Evolutionary conservation across 2,888 invertebrate genomes (phyloP).

Genomic region (Acronicta psi): DNA sequence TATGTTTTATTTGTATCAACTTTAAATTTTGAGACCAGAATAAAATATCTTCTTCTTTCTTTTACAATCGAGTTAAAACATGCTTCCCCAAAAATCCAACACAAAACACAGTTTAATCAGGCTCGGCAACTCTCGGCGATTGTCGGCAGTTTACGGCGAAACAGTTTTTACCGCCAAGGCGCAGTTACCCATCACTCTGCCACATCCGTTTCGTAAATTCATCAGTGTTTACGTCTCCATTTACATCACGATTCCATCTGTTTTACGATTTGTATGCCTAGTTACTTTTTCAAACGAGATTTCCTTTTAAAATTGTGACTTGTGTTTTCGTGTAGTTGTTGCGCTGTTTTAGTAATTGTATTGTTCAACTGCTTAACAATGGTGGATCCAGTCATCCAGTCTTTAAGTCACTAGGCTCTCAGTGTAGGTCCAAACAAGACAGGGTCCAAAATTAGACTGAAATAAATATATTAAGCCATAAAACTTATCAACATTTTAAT

Average conservation of each 20-base stretch:
- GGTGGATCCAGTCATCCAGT: too few species aligned
- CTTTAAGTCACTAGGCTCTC: too few species aligned
- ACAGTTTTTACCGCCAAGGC: slow-evolving; percentile 24
- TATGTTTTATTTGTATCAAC: too few species aligned
- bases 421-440: too few species aligned
- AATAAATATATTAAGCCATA: too few species aligned
- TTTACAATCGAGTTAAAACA: background rate
- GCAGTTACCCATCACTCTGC: slow-evolving; percentile 38
- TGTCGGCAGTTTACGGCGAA: slow-evolving; percentile 22
- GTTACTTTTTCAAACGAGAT: slow-evolving; percentile 34
- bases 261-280: slow-evolving; percentile 31
- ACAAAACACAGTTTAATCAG: slow-evolving; percentile 14
- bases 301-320: slow-evolving; percentile 34
- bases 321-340: background rate
- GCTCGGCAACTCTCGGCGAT: slow-evolving; percentile 15
- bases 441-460: too few species aligned
- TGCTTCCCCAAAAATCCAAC: background rate
- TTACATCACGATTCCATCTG: slow-evolving; percentile 31
- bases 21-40: too few species aligned
- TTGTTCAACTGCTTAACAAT: too few species aligned
- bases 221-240: slow-evolving; percentile 40
- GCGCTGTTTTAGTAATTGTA: background rate
- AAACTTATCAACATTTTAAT: too few species aligned
- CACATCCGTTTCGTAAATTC: slow-evolving; percentile 37
- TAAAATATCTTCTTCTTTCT: too few species aligned